A percentile compares a stretch with the other conserved stretches of the same genome.
Conservation (phyloP, 2,888 invertebrate genomes). For the Piscicola geometra region DNA sequence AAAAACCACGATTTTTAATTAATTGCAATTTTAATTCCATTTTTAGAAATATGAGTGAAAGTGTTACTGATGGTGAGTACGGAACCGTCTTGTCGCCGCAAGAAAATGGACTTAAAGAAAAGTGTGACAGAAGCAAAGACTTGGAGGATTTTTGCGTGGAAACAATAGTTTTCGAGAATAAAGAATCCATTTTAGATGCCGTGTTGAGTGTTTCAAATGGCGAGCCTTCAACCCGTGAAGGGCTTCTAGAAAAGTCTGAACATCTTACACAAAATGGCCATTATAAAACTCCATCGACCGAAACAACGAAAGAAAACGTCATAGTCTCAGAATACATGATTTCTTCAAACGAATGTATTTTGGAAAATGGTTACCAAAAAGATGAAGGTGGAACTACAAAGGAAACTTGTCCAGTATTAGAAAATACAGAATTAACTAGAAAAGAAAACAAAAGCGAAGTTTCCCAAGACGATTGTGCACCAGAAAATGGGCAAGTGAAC, state of each 20-base stretch:
- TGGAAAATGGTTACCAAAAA: not conserved
- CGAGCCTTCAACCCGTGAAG: not conserved
- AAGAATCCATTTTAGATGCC: conserved; percentile 3
- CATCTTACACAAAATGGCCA: not conserved
- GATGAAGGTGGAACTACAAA: too few species aligned
- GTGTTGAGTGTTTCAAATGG: not conserved
- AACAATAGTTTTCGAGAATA: conserved; percentile 8
- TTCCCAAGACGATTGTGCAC: too few species aligned
- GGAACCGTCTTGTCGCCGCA: not conserved
- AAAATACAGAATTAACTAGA: too few species aligned
- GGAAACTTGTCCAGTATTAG: too few species aligned
- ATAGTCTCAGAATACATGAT: not conserved
- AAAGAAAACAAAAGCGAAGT: too few species aligned
- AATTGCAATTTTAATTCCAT: not conserved
- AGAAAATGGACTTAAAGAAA: not conserved
- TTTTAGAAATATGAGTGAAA: conserved; percentile 1
- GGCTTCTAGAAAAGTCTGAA: not conserved
- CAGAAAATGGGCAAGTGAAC: too few species aligned
- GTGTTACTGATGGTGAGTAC: not conserved
- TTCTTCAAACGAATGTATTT: not conserved
- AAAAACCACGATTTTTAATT: not conserved
- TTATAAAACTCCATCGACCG: not conserved
- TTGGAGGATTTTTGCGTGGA: conserved; percentile 8
- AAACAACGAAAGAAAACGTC: not conserved
- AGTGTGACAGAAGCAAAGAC: conserved; percentile 10